Evolutionary conservation across 2,888 invertebrate species (phyloP), one percentile per base, ranked within the genome.

Genomic region (Drosophila villosipedis): DNA sequence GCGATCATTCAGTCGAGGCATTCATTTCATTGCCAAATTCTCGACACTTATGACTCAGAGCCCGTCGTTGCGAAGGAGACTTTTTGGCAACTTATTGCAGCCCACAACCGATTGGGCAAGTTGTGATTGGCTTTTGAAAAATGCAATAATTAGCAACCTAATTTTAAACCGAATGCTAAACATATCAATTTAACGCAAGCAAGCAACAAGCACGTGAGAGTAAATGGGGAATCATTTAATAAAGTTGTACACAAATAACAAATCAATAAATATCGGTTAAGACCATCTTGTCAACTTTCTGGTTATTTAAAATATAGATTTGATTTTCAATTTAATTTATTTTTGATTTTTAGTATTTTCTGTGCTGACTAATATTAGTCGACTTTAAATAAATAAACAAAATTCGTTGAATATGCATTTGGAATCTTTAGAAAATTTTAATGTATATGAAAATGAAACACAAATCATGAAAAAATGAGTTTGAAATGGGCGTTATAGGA

Each of bases 11-110:
- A 47, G 22, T 50, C 61, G 58, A 41, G 58, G 52, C 72, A 78
- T 68, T 59, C 70, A 79, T 89, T 85, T 85, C 85, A 85, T 89
- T 89, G 85, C 89, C 85, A 85, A 85, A 82, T 80, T 68, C 68
- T 75, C 74, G 79, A 70, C 76, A 74, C 80, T 73, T 67, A 82
- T 86, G 85, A 86, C 70, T 87, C 89, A 85, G 71, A 31, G 53
- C 1, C 57, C 55, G 55, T 53, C 60, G 78, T 53, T 62, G 77
- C 75, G 74, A 77, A 68, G 80, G 81, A 83, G 81, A 82, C 83
- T 74, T 74, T 80, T 81, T 81, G 81, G 81, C 81, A 82, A 54
- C 54, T 19, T 55, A 25, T 16, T 53, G 22, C 33, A 65, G 43
- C 58, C 55, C 52, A 50, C 50, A 60, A 80, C 57, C 37, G 76